Evolutionary conservation across 2,113 vertebrate genomes (phyloP), one percentile per base, ranked within the genome.

Genomic region (Azemiops feae): DNA sequence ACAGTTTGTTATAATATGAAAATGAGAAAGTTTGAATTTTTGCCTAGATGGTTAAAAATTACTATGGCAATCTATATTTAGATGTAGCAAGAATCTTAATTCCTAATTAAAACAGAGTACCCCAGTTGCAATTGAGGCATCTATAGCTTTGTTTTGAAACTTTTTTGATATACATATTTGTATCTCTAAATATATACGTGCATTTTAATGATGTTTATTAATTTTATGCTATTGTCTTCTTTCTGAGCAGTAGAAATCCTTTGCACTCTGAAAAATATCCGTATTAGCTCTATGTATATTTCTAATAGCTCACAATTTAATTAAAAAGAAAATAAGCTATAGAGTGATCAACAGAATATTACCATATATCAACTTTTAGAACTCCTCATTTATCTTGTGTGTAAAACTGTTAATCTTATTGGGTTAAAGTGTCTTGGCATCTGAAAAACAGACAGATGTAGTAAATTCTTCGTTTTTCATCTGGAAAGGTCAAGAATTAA

Each of bases 21-120:
- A 93, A 88, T 20, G 53, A 96, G 94, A 95, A 88, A 25, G 43
- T 91, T 85, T 93, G 52, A 81, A 93, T 91, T 93, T 96, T 95
- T 54, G 0, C 12, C 12, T 27, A 11, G 87, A 85, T 93, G 88
- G 58, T 95, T 95, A 91, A 94, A 50, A 94, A 94, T 94, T 93
- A 92, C 5, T 3, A 8, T 57, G 85, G 85, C 87, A 54, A 53
- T 1, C 74, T 92, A 94, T 89, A 25, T n/a, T 53, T 43, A 53
- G 94, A 95, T 85, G 92, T 93, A 91, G 69, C 57, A 81, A 88
- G 91, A 93, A 89, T 58, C 54, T 95, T 93, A 52, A 57, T 95
- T 94, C 95, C 95, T 93, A 96, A 95, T 95, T 81, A 74, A 94
- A 96, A 45, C 53, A 53, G 3, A 22, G 2, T 3, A 86, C 58